Conservation (phyloP, 2,888 invertebrate species). For the Pegoplata infirma region DNA sequence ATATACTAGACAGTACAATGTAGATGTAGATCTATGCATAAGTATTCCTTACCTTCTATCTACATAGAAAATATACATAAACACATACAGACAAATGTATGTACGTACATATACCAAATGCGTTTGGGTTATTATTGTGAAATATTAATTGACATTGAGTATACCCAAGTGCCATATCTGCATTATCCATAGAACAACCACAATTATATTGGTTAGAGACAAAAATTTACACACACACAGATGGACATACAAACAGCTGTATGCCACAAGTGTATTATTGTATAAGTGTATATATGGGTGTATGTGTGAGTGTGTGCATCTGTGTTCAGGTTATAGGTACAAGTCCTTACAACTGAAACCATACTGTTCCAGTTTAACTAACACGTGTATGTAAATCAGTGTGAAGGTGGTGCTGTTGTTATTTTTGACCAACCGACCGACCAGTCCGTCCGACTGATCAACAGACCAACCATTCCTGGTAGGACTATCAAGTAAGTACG, state of each 20-base stretch:
- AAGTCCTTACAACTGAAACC: slow-evolving; percentile 37
- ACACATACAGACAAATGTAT: no score
- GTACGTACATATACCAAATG: not conserved
- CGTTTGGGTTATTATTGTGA: slow-evolving; percentile 45
- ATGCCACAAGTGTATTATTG: slow-evolving; percentile 21
- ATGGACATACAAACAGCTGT: not conserved
- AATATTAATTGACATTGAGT: slow-evolving; percentile 63
- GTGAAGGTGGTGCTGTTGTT: slow-evolving; percentile 26
- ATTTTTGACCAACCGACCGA: slow-evolving; percentile 27
- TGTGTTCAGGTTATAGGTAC: slow-evolving; percentile 41
- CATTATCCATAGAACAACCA: slow-evolving; percentile 57
- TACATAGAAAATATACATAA: not conserved
- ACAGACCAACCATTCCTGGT: slow-evolving; percentile 50
- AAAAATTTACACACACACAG: slow-evolving; percentile 4
- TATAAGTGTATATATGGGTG: not conserved
- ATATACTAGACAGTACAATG: not conserved
- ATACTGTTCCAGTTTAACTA: slow-evolving; percentile 8
- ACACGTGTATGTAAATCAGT: not conserved
- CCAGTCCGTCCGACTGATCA: no score
- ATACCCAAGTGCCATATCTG: slow-evolving; percentile 61
- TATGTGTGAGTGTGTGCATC: no score
- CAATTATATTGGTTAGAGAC: slow-evolving; percentile 58
- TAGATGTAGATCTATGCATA: not conserved
- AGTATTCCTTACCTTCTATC: not conserved
- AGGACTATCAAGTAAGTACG: slow-evolving; percentile 53